phyloP scores from a whole-genome alignment of 2,113 vertebrate genomes.

The Corydoras maculifer region DNA sequence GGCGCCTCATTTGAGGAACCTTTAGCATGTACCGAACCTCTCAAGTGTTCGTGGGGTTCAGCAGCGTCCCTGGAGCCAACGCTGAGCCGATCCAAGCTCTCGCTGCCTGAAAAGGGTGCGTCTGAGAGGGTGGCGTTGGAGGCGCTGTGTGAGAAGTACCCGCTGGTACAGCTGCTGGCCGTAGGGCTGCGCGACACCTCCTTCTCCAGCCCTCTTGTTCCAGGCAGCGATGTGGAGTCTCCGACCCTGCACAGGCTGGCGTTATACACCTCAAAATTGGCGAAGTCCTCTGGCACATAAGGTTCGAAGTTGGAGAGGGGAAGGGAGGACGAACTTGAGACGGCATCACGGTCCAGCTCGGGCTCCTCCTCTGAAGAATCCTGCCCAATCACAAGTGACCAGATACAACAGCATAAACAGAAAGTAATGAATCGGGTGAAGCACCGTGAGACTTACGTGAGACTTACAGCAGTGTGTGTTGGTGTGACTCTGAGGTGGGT shows the following conservation, averaged over 20 bases:
- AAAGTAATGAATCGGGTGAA: not conserved
- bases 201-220: slow-evolving; percentile 67
- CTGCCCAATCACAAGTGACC: slow-evolving; percentile 55
- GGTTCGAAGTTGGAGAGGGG: slow-evolving; percentile 62
- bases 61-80: slow-evolving; percentile 59
- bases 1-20: slow-evolving; percentile 63
- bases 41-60: slow-evolving; percentile 57
- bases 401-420: slow-evolving; percentile 3
- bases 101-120: slow-evolving; percentile 79
- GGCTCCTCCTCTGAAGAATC: slow-evolving; percentile 89
- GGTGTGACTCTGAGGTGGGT: slow-evolving; percentile 70
- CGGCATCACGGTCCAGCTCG: slow-evolving; percentile 56
- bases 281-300: slow-evolving; percentile 90
- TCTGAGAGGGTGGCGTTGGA: slow-evolving; percentile 91
- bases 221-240: slow-evolving; percentile 65
- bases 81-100: slow-evolving; percentile 85
- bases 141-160: slow-evolving; percentile 96
- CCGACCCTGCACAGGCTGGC: slow-evolving; percentile 65
- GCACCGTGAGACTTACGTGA: not conserved
- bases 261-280: slow-evolving; percentile 96
- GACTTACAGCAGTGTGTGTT: slow-evolving; percentile 56
- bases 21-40: slow-evolving; percentile 57
- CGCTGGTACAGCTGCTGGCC: slow-evolving; percentile 92
- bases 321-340: slow-evolving; percentile 38
- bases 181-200: slow-evolving; percentile 88